A percentile compares a stretch with the other conserved stretches of the same genome.
These are phyloP conservation scores for Indicator maculatus DNA, from an alignment of 2,113 vertebrate species.

Conservation along the genomic window DNA sequence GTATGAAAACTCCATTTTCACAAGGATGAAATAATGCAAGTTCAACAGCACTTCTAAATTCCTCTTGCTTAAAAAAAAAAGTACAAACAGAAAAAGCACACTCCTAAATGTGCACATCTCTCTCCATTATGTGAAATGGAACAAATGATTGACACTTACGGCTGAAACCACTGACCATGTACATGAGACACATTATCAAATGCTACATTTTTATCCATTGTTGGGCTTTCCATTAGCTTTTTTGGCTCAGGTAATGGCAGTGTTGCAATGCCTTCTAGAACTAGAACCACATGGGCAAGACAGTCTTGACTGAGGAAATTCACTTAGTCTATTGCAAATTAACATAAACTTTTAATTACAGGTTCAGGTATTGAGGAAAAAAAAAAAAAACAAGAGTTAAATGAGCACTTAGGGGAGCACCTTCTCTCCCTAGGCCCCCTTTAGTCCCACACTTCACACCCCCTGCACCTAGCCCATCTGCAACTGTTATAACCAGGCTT, in stretches of 20 bases:
- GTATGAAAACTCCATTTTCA: constrained; percentile 49
- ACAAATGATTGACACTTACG: background rate
- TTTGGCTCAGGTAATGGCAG: background rate
- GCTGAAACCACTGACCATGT: background rate
- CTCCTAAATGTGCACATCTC: background rate
- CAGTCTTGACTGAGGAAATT: background rate
- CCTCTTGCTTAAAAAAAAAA: background rate
- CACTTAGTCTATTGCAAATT: background rate
- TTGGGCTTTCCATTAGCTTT: background rate
- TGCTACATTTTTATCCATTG: background rate
- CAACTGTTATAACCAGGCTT: background rate
- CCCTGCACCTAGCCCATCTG: background rate
- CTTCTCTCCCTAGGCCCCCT: background rate
- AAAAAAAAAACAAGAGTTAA: background rate
- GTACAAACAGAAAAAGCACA: background rate
- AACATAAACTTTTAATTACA: background rate
- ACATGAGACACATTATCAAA: background rate
- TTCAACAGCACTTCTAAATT: background rate
- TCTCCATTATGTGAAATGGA: background rate
- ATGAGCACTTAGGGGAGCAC: accelerated
- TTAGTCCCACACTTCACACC: background rate
- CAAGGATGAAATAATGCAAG: constrained; percentile 14
- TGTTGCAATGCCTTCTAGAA: background rate
- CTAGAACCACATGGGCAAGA: background rate
- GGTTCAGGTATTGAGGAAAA: background rate